A percentile compares a stretch with the other conserved stretches of the same genome.
These are phyloP conservation scores for Gorsachius magnificus DNA, from an alignment of 2,797 vertebrate genomes.

Conservation along the genomic window DNA sequence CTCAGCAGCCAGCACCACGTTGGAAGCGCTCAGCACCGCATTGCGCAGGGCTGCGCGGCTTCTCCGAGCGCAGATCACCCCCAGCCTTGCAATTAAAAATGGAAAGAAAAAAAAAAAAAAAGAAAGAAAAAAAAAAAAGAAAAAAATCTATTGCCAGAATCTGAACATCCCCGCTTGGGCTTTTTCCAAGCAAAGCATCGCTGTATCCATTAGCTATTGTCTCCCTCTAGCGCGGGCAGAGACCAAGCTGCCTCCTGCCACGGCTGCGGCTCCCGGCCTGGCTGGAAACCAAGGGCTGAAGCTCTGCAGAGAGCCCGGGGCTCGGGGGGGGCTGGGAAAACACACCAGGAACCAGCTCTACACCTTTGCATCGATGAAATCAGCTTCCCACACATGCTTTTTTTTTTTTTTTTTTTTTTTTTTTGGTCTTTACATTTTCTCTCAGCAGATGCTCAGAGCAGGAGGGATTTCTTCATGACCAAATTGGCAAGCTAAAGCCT, in stretches of 20 bases:
- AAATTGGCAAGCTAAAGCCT: accelerated
- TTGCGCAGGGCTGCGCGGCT: accelerated
- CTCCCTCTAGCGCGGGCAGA: constrained; percentile 62
- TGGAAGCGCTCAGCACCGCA: accelerated
- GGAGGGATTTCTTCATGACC: background rate
- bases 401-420: accelerated
- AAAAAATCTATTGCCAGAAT: background rate
- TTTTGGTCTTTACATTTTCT: background rate
- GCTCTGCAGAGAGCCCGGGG: background rate
- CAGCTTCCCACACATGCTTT: background rate
- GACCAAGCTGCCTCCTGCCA: background rate
- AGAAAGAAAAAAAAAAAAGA: background rate
- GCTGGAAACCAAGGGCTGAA: background rate
- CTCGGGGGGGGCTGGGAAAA: background rate
- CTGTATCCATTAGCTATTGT: constrained; percentile 48
- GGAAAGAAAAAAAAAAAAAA: background rate
- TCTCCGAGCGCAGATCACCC: accelerated
- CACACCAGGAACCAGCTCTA: background rate
- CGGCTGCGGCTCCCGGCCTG: background rate
- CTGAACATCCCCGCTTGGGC: background rate
- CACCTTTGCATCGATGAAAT: background rate
- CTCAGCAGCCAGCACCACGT: accelerated
- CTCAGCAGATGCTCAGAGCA: background rate
- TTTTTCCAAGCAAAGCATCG: background rate
- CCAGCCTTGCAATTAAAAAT: background rate